Percentiles rank a stretch among this genome's conserved stretches.
Evolutionary conservation across 2,113 vertebrate genomes (phyloP).

Genomic region (Anser brachyrhynchus): DNA sequence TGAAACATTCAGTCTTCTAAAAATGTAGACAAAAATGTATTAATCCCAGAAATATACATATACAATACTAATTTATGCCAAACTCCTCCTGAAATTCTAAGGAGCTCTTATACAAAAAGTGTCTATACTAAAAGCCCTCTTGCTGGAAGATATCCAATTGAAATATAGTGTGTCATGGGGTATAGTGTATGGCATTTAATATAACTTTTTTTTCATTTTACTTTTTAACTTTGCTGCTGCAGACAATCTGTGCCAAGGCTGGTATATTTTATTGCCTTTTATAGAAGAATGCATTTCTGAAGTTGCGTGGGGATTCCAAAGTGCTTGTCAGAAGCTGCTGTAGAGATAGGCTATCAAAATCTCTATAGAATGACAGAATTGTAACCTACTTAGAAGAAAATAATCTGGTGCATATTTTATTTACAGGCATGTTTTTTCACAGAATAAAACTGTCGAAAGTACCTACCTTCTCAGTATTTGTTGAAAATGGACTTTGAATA

Average conservation of each 20-base stretch:
- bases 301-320: conserved; percentile 12
- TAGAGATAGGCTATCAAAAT: conserved; percentile 2
- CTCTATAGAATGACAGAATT: background rate
- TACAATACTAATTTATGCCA: background rate
- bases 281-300: background rate
- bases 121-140: background rate
- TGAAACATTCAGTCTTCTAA: background rate
- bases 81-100: background rate
- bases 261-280: conserved; percentile 34
- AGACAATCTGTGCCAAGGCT: conserved; percentile 12
- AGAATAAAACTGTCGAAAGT: background rate
- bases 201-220: background rate
- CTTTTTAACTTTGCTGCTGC: background rate
- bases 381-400: conserved; percentile 26
- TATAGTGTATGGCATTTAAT: background rate
- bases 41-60: background rate
- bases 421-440: background rate
- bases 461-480: background rate
- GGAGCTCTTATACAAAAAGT: background rate
- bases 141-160: background rate
- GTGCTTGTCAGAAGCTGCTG: background rate
- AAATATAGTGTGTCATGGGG: background rate
- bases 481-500: background rate
- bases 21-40: background rate
- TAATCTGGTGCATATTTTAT: background rate